phyloP scores from a whole-genome alignment of 2,113 vertebrate genomes.

The Vidua macroura region DNA sequence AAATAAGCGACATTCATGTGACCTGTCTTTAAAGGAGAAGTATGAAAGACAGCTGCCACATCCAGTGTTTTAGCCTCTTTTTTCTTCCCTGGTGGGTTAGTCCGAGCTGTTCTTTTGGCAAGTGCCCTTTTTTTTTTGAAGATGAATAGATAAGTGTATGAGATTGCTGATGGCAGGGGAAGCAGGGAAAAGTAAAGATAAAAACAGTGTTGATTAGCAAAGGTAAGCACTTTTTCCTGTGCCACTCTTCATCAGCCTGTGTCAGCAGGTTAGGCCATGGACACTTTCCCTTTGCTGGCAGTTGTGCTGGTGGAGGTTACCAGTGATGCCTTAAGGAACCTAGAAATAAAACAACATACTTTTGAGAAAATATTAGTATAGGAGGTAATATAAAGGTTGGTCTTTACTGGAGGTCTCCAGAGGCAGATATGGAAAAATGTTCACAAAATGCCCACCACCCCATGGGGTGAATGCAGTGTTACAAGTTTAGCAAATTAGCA shows the following conservation, averaged over 20 bases:
- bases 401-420: not conserved
- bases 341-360: not conserved
- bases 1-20: not conserved
- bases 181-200: not conserved
- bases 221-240: conserved; percentile 2
- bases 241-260: not conserved
- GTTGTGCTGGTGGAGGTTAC: not conserved
- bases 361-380: not conserved
- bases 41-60: not conserved
- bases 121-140: not conserved
- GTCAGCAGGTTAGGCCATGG: not conserved
- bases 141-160: not conserved
- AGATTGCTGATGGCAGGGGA: conserved; percentile 18
- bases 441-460: not conserved
- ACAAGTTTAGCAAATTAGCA: not conserved
- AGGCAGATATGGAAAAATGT: not conserved
- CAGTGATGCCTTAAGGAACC: not conserved
- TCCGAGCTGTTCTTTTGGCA: not conserved
- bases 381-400: not conserved
- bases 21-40: not conserved
- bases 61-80: not conserved
- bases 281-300: not conserved
- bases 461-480: not conserved
- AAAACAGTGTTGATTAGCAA: not conserved
- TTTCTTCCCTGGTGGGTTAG: not conserved